A percentile compares a stretch with the other conserved stretches of the same genome.
phyloP scores from a whole-genome alignment of 2,888 invertebrate genomes.

The Lordiphosa fenestrarum region DNA sequence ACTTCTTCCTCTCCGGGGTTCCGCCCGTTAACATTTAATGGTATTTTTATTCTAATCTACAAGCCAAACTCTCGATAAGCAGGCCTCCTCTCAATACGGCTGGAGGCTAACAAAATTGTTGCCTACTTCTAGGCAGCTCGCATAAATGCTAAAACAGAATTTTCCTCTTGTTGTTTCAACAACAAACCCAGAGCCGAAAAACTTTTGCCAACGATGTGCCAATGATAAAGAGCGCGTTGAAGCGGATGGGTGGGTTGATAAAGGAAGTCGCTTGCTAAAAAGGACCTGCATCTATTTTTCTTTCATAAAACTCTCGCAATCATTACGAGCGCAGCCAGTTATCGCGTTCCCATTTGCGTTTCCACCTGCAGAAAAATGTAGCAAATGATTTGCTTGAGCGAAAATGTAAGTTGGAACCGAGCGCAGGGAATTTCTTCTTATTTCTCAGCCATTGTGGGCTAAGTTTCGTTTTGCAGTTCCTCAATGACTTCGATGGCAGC shows the following conservation, averaged over 20 bases:
- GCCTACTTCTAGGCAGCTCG: slow-evolving; percentile 54
- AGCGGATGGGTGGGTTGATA: slow-evolving; percentile 9
- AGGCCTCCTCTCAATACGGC: slow-evolving; percentile 2
- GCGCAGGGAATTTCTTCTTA: slow-evolving; percentile 16
- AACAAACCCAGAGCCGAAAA: slow-evolving; percentile 52
- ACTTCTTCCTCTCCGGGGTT: slow-evolving; percentile 1
- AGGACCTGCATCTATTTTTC: slow-evolving; percentile 29
- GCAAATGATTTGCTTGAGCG: slow-evolving; percentile 16
- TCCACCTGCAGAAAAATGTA: slow-evolving; percentile 11
- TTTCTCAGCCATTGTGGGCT: slow-evolving; percentile 35
- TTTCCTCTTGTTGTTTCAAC: slow-evolving; percentile 21
- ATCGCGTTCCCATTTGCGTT: slow-evolving; percentile 44
- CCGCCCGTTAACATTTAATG: slow-evolving; percentile 42
- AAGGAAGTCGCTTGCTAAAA: slow-evolving; percentile 28
- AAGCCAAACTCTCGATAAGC: not conserved
- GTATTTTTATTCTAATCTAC: slow-evolving; percentile 45
- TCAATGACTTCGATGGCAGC: slow-evolving; percentile 37
- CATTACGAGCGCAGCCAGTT: slow-evolving; percentile 68
- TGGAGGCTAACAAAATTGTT: slow-evolving; percentile 31
- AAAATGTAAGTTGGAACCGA: slow-evolving; percentile 18
- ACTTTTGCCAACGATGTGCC: slow-evolving; percentile 65
- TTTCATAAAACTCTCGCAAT: slow-evolving; percentile 57
- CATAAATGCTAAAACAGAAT: slow-evolving; percentile 32
- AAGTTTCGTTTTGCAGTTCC: slow-evolving; percentile 34
- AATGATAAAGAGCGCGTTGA: slow-evolving; percentile 62